These are phyloP conservation scores for Asteroscopus sphinx DNA, from an alignment of 2,888 invertebrate genomes.

Conservation along the genomic window DNA sequence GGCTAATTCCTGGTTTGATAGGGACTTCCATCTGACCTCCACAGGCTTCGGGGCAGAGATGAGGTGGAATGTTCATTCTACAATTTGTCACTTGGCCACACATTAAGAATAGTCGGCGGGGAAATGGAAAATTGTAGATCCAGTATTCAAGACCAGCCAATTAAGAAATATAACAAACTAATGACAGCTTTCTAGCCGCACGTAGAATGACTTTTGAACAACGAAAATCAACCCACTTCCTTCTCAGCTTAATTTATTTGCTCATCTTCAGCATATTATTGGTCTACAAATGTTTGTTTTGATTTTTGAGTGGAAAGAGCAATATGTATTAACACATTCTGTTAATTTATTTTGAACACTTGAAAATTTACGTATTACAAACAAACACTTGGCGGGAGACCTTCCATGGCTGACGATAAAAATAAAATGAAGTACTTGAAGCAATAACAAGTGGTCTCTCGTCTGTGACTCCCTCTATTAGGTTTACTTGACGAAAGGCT, in stretches of 20 bases:
- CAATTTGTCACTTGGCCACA: slow-evolving; percentile 41
- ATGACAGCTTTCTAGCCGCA: slow-evolving; percentile 17
- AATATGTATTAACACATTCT: no score
- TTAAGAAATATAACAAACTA: slow-evolving; percentile 15
- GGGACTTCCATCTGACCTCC: slow-evolving; percentile 21
- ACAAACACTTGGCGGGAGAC: slow-evolving; percentile 31
- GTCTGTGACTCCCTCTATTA: slow-evolving; percentile 68
- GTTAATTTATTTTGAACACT: no score
- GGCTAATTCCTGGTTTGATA: slow-evolving; percentile 30
- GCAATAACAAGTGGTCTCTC: slow-evolving; percentile 66
- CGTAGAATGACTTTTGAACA: slow-evolving; percentile 14
- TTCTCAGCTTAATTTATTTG: background rate
- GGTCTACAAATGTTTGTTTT: no score
- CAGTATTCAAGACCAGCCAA: slow-evolving; percentile 10
- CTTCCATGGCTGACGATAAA: slow-evolving; percentile 55
- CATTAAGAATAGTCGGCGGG: slow-evolving; percentile 10
- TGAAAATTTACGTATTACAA: no score
- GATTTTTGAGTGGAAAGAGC: no score
- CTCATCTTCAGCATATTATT: background rate
- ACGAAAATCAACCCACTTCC: slow-evolving; percentile 3
- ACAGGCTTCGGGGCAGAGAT: background rate
- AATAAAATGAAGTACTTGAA: slow-evolving; percentile 63
- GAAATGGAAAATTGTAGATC: slow-evolving; percentile 20
- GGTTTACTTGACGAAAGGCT: slow-evolving; percentile 79
- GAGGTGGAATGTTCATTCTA: slow-evolving; percentile 6